Evolutionary conservation across 1,140 invertebrate species (phyloP), one percentile per base, ranked within the genome.

Genomic region (Potamilus streckersoni): DNA sequence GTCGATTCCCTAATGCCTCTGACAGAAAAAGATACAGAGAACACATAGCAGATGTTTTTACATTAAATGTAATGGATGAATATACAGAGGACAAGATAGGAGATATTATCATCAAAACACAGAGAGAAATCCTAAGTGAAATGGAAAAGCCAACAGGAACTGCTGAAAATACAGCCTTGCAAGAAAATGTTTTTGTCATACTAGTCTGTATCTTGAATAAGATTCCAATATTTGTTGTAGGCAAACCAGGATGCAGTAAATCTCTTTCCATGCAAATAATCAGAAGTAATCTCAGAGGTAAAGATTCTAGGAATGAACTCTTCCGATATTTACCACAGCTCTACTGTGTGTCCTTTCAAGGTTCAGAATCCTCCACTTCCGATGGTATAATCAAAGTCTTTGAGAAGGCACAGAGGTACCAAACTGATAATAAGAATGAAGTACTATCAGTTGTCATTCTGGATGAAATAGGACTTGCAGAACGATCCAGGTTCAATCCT

Each of bases 201-300:
- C 64, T 87, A 19, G 76, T 86, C 13, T 87, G 85, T 63, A 87
- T 87, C 56, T 74, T 84, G 55, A 73, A 83, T 49, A 69, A 80
- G 17, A 85, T 87, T 19, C 85, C 85, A 14, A 62, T 87, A n/a
- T 87, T 87, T 76, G 78, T 87, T n/a, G 82, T 86, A 55, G 85
- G 85, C 16, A 87, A 87, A 74, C 85, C 85, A 27, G 85, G 85
- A n/a, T 86, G 85, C 69, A 83, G 81, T 17, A 87, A 87, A 73
- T 87, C 85, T 56, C 77, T 86, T 38, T 81, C 85, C 16, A 82
- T 84, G 71, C 80, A 82, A 38, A 76, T 86, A 27, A 81, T 87
- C 2, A 73, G 69, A 57, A 82, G 81, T 77, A 83, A 80, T 57
- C 78, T 87, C 71, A 75, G 84, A 71, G 85, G 85, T 58, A 71